Conservation (phyloP, 2,113 vertebrate genomes). For the Hydropotes inermis region DNA sequence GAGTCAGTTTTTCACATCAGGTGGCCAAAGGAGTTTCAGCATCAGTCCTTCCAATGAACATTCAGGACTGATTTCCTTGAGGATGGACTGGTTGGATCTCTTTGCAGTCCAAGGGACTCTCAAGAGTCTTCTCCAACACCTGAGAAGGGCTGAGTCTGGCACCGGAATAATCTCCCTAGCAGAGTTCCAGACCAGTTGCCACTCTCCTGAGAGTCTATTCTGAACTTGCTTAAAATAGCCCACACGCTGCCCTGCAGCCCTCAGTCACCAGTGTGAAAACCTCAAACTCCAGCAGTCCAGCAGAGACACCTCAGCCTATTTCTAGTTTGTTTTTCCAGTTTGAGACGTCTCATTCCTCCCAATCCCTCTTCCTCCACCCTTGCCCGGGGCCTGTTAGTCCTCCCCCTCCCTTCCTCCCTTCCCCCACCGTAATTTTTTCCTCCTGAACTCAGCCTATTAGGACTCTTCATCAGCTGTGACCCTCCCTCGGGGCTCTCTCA, state of each 20-base stretch:
- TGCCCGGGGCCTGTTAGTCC: not conserved
- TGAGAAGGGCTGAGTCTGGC: not conserved
- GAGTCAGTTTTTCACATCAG: not conserved
- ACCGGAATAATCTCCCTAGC: not conserved
- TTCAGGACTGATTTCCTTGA: not conserved
- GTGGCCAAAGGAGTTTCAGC: not conserved
- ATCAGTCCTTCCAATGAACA: not conserved
- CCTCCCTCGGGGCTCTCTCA: not conserved
- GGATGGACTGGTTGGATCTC: not conserved
- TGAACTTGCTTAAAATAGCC: not conserved
- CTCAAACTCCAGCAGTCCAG: not conserved
- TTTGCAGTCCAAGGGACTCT: not conserved
- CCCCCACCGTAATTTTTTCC: accelerated
- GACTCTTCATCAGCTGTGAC: not conserved
- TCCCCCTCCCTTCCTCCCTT: not conserved
- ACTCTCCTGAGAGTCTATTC: not conserved
- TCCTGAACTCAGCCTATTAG: not conserved
- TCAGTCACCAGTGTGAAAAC: not conserved
- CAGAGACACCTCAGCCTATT: not conserved
- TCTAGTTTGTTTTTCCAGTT: not conserved
- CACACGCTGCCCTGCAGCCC: not conserved
- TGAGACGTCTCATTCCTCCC: not conserved
- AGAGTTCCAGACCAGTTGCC: not conserved
- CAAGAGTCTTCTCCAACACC: not conserved
- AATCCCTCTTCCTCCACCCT: not conserved